These are phyloP conservation scores for Magallana angulata DNA, from an alignment of 1,140 invertebrate species.

Conservation along the genomic window DNA sequence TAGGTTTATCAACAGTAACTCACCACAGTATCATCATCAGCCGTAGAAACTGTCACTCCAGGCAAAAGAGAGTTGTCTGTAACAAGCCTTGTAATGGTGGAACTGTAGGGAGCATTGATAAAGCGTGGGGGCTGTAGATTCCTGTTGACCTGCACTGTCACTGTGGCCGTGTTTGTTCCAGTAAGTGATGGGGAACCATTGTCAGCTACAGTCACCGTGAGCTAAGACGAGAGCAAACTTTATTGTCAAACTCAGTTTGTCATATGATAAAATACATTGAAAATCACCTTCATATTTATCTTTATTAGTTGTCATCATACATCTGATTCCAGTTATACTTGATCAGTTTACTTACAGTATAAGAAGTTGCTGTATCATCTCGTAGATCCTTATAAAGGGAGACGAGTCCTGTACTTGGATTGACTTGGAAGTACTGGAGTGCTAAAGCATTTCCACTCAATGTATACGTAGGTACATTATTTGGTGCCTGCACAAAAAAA, in stretches of 20 bases:
- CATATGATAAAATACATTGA: background rate
- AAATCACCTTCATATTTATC: no score
- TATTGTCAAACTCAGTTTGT: background rate
- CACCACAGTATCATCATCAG: slow-evolving; percentile 33
- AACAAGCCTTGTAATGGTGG: slow-evolving; percentile 24
- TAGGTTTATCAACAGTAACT: background rate
- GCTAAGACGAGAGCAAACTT: slow-evolving; percentile 33
- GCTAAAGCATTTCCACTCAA: slow-evolving; percentile 50
- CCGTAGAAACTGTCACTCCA: background rate
- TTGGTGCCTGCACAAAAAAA: slow-evolving; percentile 44
- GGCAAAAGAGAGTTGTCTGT: slow-evolving; percentile 4
- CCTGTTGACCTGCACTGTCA: slow-evolving; percentile 62
- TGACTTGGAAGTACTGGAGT: slow-evolving; percentile 56
- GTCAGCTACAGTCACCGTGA: slow-evolving; percentile 60
- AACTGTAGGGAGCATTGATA: background rate
- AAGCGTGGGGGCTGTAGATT: slow-evolving; percentile 62
- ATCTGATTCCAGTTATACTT: no score
- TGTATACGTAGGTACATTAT: slow-evolving; percentile 43
- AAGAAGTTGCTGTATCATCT: slow-evolving; percentile 46
- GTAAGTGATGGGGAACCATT: slow-evolving; percentile 58
- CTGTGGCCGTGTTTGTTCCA: slow-evolving; percentile 58
- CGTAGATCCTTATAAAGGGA: slow-evolving; percentile 56
- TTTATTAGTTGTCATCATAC: no score
- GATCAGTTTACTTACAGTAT: slow-evolving; percentile 54
- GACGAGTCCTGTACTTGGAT: slow-evolving; percentile 54